Conservation (phyloP, 1,140 invertebrate genomes). For the Stegodyphus mimosarum region DNA sequence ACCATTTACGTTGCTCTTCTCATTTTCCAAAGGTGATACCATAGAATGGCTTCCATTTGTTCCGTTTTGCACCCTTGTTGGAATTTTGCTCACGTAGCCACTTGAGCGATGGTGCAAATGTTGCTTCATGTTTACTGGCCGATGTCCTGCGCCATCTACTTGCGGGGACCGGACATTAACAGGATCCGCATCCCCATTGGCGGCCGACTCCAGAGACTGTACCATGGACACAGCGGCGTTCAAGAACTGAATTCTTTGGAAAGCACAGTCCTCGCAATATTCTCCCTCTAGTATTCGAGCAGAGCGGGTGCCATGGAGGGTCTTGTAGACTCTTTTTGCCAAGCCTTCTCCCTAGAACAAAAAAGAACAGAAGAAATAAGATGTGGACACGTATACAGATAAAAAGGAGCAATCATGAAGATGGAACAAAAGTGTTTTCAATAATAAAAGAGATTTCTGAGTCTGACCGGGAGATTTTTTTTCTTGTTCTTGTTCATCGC, state of each 20-base stretch:
- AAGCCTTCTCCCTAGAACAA: too few species aligned
- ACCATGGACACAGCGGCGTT: slow-evolving; percentile 15
- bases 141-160: slow-evolving; percentile 21
- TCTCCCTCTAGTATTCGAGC: too few species aligned
- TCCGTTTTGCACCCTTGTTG: slow-evolving; percentile 4
- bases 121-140: neutral
- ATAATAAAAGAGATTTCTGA: slow-evolving; percentile 11
- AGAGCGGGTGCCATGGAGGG: too few species aligned
- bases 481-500: too few species aligned
- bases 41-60: neutral
- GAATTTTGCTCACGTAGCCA: slow-evolving; percentile 19
- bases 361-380: too few species aligned
- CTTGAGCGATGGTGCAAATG: slow-evolving; percentile 18
- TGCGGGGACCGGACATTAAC: slow-evolving; percentile 1
- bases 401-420: slow-evolving; percentile 19
- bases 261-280: neutral
- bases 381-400: too few species aligned
- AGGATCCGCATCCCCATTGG: slow-evolving; percentile 1
- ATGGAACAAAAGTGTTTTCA: slow-evolving; percentile 40
- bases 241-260: neutral
- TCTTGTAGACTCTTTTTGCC: too few species aligned
- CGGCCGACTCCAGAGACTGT: slow-evolving; percentile 16
- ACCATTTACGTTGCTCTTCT: too few species aligned
- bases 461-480: neutral
- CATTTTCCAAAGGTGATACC: too few species aligned